phyloP scores from a whole-genome alignment of 2,797 vertebrate species.

The Xenentodon cancila region DNA sequence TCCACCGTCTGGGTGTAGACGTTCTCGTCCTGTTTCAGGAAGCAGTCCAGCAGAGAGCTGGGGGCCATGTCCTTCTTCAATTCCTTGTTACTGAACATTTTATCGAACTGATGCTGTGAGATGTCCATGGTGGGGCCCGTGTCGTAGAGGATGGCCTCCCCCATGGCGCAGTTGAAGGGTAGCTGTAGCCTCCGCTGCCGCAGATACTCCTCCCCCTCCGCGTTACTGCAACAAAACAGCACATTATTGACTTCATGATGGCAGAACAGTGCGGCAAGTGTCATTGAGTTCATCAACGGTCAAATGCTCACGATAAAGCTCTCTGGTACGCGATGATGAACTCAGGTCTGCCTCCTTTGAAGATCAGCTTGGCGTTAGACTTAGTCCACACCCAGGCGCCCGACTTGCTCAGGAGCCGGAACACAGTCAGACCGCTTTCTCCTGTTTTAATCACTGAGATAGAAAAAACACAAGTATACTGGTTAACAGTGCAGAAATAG shows the following conservation, averaged over 20 bases:
- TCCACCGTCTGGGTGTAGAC: constrained; percentile 54
- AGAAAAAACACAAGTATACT: not conserved
- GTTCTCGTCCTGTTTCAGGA: constrained; percentile 75
- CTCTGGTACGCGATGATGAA: constrained; percentile 82
- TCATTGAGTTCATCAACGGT: not conserved
- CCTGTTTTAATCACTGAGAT: constrained; percentile 85
- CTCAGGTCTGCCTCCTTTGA: constrained; percentile 82
- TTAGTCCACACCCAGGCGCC: constrained; percentile 84
- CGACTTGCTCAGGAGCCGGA: constrained; percentile 80
- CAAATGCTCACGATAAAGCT: constrained; percentile 78
- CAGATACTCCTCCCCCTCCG: constrained; percentile 83
- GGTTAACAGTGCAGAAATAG: not conserved
- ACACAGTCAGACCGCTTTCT: constrained; percentile 81
- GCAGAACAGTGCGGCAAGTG: not conserved
- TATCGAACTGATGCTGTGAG: constrained; percentile 49
- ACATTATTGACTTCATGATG: not conserved
- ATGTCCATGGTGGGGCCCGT: constrained; percentile 59
- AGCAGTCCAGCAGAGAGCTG: constrained; percentile 74
- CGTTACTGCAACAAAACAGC: constrained; percentile 68
- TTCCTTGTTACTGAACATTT: constrained; percentile 24
- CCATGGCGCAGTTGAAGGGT: constrained; percentile 79
- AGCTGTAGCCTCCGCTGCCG: constrained; percentile 77
- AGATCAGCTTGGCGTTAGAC: constrained; percentile 82
- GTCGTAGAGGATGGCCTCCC: constrained; percentile 83
- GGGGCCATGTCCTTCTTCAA: constrained; percentile 35